A percentile compares a stretch with the other conserved stretches of the same genome.
These are phyloP conservation scores for Hypothenemus hampei DNA, from an alignment of 1,140 invertebrate genomes.

Conservation along the genomic window DNA sequence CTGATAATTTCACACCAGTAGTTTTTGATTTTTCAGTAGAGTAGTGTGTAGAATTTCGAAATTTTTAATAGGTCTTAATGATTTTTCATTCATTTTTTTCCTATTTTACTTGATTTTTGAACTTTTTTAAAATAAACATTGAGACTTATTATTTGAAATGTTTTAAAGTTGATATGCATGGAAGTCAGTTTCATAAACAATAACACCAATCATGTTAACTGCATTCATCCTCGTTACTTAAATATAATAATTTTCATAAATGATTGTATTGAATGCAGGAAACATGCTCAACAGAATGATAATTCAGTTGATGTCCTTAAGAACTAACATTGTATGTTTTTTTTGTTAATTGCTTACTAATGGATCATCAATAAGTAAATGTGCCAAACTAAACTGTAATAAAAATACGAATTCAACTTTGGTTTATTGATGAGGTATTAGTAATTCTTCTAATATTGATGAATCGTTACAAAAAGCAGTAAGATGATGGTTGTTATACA, in stretches of 20 bases:
- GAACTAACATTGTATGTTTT: no score
- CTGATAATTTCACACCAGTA: conserved; percentile 16
- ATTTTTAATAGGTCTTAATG: conserved; percentile 6
- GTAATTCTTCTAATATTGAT: neutral
- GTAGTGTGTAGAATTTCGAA: conserved; percentile 16
- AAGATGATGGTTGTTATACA: conserved; percentile 50
- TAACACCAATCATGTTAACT: conserved; percentile 1
- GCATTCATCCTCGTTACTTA: no score
- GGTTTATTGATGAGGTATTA: neutral
- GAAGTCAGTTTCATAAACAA: conserved; percentile 33
- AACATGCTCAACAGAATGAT: no score
- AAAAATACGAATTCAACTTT: no score
- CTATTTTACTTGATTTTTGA: conserved; percentile 1
- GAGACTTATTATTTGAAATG: conserved; percentile 23
- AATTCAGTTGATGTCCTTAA: no score
- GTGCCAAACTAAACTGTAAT: no score
- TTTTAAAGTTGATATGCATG: conserved; percentile 33
- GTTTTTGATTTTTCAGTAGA: conserved; percentile 16
- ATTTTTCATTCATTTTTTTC: neutral
- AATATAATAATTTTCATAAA: no score
- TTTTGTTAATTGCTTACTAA: no score
- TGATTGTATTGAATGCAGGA: no score
- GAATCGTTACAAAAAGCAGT: conserved; percentile 36
- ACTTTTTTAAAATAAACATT: neutral
- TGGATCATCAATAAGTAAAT: no score